A percentile compares a stretch with the other conserved stretches of the same genome.
Evolutionary conservation across 2,888 invertebrate species (phyloP).

Genomic region (Serrognathus titanus): DNA sequence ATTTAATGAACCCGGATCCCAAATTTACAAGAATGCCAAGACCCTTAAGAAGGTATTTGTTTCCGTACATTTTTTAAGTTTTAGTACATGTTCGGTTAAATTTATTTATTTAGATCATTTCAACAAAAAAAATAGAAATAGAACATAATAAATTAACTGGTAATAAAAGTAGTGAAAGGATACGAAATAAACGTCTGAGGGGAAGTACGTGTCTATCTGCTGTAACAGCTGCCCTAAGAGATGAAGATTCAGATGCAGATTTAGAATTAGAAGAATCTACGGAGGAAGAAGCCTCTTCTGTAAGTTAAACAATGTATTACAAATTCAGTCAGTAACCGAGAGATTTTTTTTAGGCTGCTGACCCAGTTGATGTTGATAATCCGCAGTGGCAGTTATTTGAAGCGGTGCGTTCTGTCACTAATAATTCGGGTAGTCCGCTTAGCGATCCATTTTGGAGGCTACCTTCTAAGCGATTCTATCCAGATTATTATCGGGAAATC

Average conservation of each 20-base stretch:
- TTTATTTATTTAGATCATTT: slow-evolving; percentile 53
- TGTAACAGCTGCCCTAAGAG: slow-evolving; percentile 58
- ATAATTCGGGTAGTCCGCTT: slow-evolving; percentile 68
- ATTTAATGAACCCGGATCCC: slow-evolving; percentile 95
- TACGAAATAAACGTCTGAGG: slow-evolving; percentile 58
- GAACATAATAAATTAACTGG: slow-evolving; percentile 63
- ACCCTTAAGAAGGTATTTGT: slow-evolving; percentile 70
- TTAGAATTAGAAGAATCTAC: slow-evolving; percentile 54
- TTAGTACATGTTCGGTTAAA: background rate
- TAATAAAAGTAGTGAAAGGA: slow-evolving; percentile 67
- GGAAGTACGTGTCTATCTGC: slow-evolving; percentile 56
- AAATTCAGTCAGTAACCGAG: background rate
- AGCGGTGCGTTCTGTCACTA: slow-evolving; percentile 66
- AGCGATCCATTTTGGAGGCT: slow-evolving; percentile 92
- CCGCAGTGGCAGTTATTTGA: slow-evolving; percentile 91
- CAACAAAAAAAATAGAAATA: slow-evolving; percentile 66
- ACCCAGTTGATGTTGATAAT: slow-evolving; percentile 57
- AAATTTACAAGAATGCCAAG: slow-evolving; percentile 94
- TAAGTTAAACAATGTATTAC: background rate
- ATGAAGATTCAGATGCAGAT: slow-evolving; percentile 63
- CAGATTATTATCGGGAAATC: slow-evolving; percentile 97
- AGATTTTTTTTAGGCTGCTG: slow-evolving; percentile 37
- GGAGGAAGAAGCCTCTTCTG: slow-evolving; percentile 43
- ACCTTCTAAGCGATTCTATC: slow-evolving; percentile 86
- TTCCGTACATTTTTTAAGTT: background rate